Evolutionary conservation across 1,140 invertebrate genomes (phyloP).

Genomic region (Monochamus saltuarius): DNA sequence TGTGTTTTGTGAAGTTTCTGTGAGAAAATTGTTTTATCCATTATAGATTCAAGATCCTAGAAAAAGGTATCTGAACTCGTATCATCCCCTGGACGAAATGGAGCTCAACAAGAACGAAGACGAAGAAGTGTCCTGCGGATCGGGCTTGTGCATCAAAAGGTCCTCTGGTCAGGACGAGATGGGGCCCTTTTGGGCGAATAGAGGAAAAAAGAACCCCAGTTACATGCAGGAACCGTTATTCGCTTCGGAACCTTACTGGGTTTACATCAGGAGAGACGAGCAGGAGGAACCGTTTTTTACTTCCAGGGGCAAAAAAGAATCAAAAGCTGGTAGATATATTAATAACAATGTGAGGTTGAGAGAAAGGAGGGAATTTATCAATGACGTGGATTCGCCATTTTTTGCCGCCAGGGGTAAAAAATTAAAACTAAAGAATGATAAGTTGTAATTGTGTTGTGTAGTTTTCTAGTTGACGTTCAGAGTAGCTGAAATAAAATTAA

Average conservation of each 20-base stretch:
- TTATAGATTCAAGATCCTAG: constrained; percentile 39
- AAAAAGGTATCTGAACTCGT: constrained; percentile 20
- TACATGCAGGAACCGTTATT: constrained; percentile 30
- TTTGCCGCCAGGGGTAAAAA: constrained; percentile 37
- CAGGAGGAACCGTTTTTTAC: constrained; percentile 37
- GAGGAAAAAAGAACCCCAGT: constrained; percentile 44
- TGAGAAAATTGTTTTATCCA: neutral
- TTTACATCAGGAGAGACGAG: constrained; percentile 33
- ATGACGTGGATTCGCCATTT: constrained; percentile 29
- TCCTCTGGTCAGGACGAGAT: constrained; percentile 33
- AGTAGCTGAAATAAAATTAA: no score
- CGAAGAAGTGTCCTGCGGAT: constrained; percentile 25
- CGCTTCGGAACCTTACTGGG: constrained; percentile 43
- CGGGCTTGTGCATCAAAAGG: constrained; percentile 31
- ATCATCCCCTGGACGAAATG: constrained; percentile 14
- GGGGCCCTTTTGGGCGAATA: constrained; percentile 48
- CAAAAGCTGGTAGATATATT: neutral
- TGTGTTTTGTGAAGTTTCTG: no score
- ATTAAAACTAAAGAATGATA: constrained; percentile 18
- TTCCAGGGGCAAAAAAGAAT: constrained; percentile 39
- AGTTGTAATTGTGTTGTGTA: neutral
- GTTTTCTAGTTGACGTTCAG: neutral
- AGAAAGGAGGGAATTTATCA: constrained; percentile 19
- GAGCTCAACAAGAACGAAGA: constrained; percentile 13
- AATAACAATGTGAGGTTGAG: constrained; percentile 13